Evolutionary conservation across 2,888 invertebrate species (phyloP), one percentile per base, ranked within the genome.

Genomic region (Timema podura): DNA sequence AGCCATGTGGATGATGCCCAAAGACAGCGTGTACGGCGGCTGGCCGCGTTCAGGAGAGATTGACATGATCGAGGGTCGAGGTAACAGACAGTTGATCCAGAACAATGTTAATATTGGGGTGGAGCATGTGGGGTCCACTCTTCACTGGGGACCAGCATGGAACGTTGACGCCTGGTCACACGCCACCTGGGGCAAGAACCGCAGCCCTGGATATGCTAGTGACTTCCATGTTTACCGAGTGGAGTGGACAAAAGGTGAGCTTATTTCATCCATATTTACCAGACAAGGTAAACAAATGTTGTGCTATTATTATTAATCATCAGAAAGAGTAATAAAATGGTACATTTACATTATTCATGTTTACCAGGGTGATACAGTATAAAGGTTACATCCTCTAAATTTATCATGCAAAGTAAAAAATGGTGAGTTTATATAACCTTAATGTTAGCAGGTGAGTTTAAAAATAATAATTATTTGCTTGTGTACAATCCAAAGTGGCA

Each of bases 1-100:
- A 88, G 89, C 90, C 48, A 85, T 91, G 74, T 90, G 89, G 90
- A 78, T 91, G 76, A 88, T 91, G 76, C 91, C 92, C 0, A 80
- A 83, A 10, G 83, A 86, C 66, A 84, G 85, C 54, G 80, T 82
- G 0, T 91, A 91, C 78, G 89, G 90, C 0, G 79, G 81, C 0
- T 91, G 90, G 90, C 90, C 90, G 0, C 78, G 86, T 6, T 90
- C 89, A 44, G 91, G 91, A 6, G 90, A 91, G 81, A 90, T 91
- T 72, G 90, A 91, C 77, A 79, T 91, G 51, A 81, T 87, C 71
- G 90, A 91, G 79, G 85, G 86, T 48, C 84, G 90, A 64, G 90
- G 91, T 67, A 89, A 88, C 78, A 81, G 82, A 48, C 79, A 85
- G 44, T 72, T 78, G 81, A 15, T 54, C 10, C 45, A 72, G 61